Evolutionary conservation across 2,888 invertebrate genomes (phyloP).

Genomic region (Hesperia comma): DNA sequence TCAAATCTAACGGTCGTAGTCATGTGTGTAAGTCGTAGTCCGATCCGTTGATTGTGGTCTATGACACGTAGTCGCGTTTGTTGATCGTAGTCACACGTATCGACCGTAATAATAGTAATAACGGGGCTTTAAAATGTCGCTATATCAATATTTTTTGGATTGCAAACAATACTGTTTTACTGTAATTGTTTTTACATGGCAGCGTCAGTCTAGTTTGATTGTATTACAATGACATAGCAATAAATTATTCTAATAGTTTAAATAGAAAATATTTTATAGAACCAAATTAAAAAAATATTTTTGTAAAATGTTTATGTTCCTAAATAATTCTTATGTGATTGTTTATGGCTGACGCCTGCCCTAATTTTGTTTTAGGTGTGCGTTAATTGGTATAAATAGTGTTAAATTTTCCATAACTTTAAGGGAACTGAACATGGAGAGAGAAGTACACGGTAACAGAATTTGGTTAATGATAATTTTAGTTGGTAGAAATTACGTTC

Average conservation of each 20-base stretch:
- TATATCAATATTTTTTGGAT: too few species aligned
- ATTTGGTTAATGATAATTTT: constrained; percentile 15
- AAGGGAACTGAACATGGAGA: constrained; percentile 34
- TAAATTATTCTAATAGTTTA: constrained; percentile 40
- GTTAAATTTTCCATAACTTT: constrained; percentile 20
- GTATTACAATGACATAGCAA: constrained; percentile 33
- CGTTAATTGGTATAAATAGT: constrained; percentile 22
- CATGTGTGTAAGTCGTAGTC: not conserved
- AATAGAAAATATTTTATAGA: constrained; percentile 52
- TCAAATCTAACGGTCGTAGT: too few species aligned
- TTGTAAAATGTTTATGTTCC: constrained; percentile 71
- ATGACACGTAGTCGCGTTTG: too few species aligned
- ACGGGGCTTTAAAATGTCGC: not conserved
- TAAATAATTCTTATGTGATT: constrained; percentile 59
- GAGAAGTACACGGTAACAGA: constrained; percentile 14
- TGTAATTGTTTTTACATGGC: not conserved
- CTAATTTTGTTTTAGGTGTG: constrained; percentile 42
- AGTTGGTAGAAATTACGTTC: constrained; percentile 2
- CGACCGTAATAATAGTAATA: too few species aligned
- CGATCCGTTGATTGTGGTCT: not conserved
- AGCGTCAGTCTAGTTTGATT: constrained; percentile 14
- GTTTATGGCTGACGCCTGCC: constrained; percentile 47
- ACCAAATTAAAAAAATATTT: constrained; percentile 70
- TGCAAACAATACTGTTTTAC: not conserved
- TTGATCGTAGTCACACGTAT: too few species aligned